Base-by-base conservation (phyloP, 2,797 vertebrate genomes). In the Sebastiscus tertius region DNA sequence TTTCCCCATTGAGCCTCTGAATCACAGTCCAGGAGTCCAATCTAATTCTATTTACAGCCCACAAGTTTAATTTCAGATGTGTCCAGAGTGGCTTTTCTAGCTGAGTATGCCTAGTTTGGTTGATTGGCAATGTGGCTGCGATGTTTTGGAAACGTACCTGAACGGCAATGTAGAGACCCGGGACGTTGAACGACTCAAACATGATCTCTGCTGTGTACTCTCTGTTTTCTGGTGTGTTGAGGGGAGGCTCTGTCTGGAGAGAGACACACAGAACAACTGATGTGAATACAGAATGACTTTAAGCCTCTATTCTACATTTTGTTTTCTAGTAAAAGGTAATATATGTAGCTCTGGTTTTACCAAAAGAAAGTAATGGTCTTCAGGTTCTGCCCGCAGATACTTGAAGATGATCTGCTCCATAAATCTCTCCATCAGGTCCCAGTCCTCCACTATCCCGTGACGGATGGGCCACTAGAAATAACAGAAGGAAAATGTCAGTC, bases 371-470 rank as follows among this genome's bases (percentile, higher is more conserved):
- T 97, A 98, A 94, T 99, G 98, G 87, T 99, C 98, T 93, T 99
- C 98, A 3, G 98, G 98, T 90, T 99, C 98, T 85, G 98, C 98
- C 88, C 98, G 96, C 95, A 99, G 96, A 94, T 99, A 99, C 91
- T 99, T 99, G 95, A 99, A 99, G 93, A 99, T 99, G 84, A 99
- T 95, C 95, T 99, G 98, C 87, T 99, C 98, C 98, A 99, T 99
- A 88, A 98, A 99, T 71, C 97, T 96, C 92, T 99, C 98, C 98
- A 99, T 99, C 90, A 99, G 95, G 89, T 99, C 98, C 98, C 98
- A 99, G 90, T 99, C 98, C 90, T 99, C 98, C 92, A 99, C 97
- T 60, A 99, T 99, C 42, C 98, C 98, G 84, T 99, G 98, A 81
- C 98, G 97, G 77, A 99, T 99, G 56, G 98, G 98, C 98, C 98